Conservation (phyloP, 2,113 vertebrate species). For the Eonycteris spelaea region DNA sequence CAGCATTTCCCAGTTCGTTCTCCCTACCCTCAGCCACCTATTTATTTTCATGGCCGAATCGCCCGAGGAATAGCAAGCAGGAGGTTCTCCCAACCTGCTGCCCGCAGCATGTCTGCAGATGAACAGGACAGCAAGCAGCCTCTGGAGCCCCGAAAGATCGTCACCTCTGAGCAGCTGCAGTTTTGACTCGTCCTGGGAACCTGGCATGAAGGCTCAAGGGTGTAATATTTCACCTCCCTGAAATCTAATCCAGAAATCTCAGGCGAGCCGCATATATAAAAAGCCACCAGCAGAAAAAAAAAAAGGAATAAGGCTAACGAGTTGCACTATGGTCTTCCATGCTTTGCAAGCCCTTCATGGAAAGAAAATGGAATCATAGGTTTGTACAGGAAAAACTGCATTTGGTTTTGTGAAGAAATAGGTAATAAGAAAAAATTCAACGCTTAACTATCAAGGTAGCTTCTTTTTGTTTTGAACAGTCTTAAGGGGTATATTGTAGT, state of each 20-base stretch:
- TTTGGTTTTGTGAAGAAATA: not conserved
- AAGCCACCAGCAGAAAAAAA: not conserved
- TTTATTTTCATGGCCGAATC: constrained; percentile 60
- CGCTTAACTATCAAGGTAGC: not conserved
- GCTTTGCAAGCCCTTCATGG: not conserved
- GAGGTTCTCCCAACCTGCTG: not conserved
- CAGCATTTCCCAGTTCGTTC: constrained; percentile 6
- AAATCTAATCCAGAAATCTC: constrained; percentile 4
- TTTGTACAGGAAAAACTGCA: not conserved
- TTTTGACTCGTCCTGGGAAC: constrained; percentile 18
- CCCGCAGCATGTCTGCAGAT: not conserved
- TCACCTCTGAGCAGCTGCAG: constrained; percentile 25
- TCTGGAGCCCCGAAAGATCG: fast-evolving
- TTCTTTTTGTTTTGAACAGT: not conserved
- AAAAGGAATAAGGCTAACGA: not conserved
- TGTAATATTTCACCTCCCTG: constrained; percentile 49
- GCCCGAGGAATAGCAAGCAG: not conserved
- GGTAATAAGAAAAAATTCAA: not conserved
- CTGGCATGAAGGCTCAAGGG: not conserved
- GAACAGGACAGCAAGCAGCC: not conserved
- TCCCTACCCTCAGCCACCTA: constrained; percentile 34
- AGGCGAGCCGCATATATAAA: constrained; percentile 1
- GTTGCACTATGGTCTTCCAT: fast-evolving
- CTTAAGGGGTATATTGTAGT: not conserved
- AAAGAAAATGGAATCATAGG: not conserved